Percentiles rank a stretch among this genome's conserved stretches.
Evolutionary conservation across 2,888 invertebrate genomes (phyloP).

Genomic region (Notodonta ziczac): DNA sequence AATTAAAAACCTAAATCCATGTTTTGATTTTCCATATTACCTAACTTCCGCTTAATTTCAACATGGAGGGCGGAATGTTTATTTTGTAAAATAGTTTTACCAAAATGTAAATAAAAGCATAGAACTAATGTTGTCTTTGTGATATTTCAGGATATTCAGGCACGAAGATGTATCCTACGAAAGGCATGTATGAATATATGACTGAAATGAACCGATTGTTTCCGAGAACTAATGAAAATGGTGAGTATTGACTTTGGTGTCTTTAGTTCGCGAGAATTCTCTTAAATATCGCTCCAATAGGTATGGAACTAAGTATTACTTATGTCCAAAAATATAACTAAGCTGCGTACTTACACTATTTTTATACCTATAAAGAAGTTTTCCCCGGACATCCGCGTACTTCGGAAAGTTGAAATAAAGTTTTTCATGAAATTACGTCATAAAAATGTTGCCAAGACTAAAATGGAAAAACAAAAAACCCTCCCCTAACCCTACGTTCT

Average conservation of each 20-base stretch:
- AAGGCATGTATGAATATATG: conserved; percentile 54
- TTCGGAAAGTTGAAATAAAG: background rate
- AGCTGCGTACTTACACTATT: too few relatives aligned
- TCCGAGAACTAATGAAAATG: conserved; percentile 51
- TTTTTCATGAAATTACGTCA: background rate
- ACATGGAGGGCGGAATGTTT: conserved; percentile 24
- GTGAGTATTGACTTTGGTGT: conserved; percentile 43
- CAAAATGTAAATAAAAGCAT: conserved; percentile 33
- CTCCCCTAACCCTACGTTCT: too few relatives aligned
- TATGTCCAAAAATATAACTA: too few relatives aligned
- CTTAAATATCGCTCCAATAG: background rate
- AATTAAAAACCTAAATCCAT: too few relatives aligned
- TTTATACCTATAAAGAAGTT: too few relatives aligned
- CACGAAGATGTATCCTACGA: conserved; percentile 60
- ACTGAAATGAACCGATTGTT: conserved; percentile 61
- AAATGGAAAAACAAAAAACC: background rate
- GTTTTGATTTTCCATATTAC: conserved; percentile 6
- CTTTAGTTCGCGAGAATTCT: background rate
- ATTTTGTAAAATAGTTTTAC: background rate
- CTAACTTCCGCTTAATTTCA: conserved; percentile 18
- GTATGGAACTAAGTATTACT: background rate
- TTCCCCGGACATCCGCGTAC: too few relatives aligned
- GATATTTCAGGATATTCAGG: conserved; percentile 37
- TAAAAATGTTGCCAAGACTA: background rate
- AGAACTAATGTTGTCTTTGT: conserved; percentile 25